A percentile compares a stretch with the other conserved stretches of the same genome.
These are phyloP conservation scores for Neopelma chrysocephalum DNA, from an alignment of 2,797 vertebrate species.

Conservation along the genomic window DNA sequence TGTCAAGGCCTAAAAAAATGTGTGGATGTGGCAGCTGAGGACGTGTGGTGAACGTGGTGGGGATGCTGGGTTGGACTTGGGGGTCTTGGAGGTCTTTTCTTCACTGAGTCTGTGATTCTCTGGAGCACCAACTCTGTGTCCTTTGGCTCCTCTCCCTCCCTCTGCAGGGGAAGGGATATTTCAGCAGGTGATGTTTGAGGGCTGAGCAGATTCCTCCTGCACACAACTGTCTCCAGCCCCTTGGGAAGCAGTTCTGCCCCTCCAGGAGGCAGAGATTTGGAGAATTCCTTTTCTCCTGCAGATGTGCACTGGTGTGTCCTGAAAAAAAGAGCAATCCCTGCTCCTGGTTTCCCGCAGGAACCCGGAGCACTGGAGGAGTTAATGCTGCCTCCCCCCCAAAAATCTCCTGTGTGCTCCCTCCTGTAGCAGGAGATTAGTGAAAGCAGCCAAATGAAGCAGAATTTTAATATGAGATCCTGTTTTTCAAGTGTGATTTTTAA, in stretches of 20 bases:
- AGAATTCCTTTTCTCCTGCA: background rate
- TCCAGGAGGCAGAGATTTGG: background rate
- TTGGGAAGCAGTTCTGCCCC: accelerated
- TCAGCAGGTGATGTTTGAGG: accelerated
- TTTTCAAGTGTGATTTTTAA: conserved; percentile 35
- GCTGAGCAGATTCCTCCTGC: background rate
- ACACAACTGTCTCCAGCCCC: background rate
- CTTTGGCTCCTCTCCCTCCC: background rate
- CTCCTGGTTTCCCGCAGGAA: background rate
- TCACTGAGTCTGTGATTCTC: background rate
- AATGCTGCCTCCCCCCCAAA: background rate
- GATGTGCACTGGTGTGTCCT: accelerated
- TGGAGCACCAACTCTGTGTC: accelerated
- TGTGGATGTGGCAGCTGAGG: background rate
- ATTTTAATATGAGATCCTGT: conserved; percentile 46
- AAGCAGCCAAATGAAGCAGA: conserved; percentile 40
- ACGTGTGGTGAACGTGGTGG: background rate
- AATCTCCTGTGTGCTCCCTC: background rate
- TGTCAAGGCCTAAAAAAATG: too few species aligned
- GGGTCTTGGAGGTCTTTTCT: background rate
- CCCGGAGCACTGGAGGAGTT: background rate
- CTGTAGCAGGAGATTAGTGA: background rate
- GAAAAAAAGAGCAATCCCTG: too few species aligned
- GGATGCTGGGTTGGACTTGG: background rate
- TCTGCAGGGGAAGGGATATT: background rate